Evolutionary conservation across 2,888 invertebrate genomes (phyloP), one percentile per base, ranked within the genome.

Genomic region (Chalcosyrphus nemorum): DNA sequence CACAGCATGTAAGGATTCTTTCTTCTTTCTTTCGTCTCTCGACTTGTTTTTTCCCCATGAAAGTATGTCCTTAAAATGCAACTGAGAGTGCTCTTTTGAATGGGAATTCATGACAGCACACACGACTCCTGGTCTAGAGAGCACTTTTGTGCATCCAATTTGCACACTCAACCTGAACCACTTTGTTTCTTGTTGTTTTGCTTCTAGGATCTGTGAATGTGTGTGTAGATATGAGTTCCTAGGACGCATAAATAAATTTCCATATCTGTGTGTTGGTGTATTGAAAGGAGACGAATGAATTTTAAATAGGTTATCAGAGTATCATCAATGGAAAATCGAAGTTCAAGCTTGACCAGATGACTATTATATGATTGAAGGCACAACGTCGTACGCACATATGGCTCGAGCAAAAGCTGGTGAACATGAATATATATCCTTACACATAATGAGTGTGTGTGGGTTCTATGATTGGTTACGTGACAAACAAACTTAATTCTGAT

Each of bases 61-160:
- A 9, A 19, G 47, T 41, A 15, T 13, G 38, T 59, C 50, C 71
- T 71, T 50, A 50, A 50, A 71, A 38, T 50, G 47, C 71, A 71
- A 59, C 59, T 27, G 38, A 59, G 50, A 71, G 35, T 35, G 17
- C 35, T 71, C n/a, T 59, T 71, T 41, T 43, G 24, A 59, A 50
- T 71, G 59, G 17, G 5, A 41, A 50, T 35, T 17, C 47, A 32
- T 35, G 57, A 47, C 70, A 41, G 43, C 54, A 43, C 17, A 66
- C 65, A 66, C 65, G 41, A n/a, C 24, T 15, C n/a, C 38, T n/a
- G 21, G 35, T 7, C n/a, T 35, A n/a, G 41, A 43, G 27, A 27
- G 61, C 45, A 13, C 45, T 61, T 45, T 61, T 29, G 43, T 45
- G 43, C 43, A 45, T 61, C 45, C n/a, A 61, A 61, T 43, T 43